Conservation (phyloP, 2,113 vertebrate species). For the Puma concolor region DNA sequence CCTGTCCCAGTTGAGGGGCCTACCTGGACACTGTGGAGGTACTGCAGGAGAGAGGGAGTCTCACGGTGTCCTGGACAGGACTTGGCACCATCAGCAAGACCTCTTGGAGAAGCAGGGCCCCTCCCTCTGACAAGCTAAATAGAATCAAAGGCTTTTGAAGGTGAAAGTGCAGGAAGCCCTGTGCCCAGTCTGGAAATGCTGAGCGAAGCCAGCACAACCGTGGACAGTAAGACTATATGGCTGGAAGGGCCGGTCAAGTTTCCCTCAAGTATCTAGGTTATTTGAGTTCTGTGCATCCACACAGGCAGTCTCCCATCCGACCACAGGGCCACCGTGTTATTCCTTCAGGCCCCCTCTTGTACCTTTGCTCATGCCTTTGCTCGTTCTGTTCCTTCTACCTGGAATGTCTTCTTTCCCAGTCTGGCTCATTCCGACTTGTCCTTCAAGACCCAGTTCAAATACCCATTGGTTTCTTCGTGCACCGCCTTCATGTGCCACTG, state of each 20-base stretch:
- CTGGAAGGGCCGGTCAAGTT: accelerated
- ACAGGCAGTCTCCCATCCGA: neutral
- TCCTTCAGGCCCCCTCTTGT: neutral
- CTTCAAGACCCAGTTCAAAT: neutral
- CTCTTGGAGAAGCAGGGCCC: neutral
- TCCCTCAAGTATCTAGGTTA: neutral
- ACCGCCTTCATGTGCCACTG: accelerated
- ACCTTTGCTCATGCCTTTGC: neutral
- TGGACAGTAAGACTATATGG: neutral
- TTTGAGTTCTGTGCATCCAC: neutral
- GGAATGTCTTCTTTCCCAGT: neutral
- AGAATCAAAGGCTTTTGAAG: neutral
- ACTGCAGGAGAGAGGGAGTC: neutral
- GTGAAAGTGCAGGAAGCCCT: neutral
- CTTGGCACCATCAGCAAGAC: accelerated
- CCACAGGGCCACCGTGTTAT: accelerated
- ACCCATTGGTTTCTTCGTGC: neutral
- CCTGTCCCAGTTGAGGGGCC: accelerated
- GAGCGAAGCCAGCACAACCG: neutral
- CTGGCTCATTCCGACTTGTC: neutral
- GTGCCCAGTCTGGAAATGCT: neutral
- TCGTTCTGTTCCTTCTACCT: neutral
- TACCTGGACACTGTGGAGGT: neutral
- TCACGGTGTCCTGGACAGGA: neutral
- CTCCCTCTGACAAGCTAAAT: neutral